Percentiles rank a stretch among this genome's conserved stretches.
These are phyloP conservation scores for Macropis europaea DNA, from an alignment of 2,888 invertebrate species.

Conservation along the genomic window DNA sequence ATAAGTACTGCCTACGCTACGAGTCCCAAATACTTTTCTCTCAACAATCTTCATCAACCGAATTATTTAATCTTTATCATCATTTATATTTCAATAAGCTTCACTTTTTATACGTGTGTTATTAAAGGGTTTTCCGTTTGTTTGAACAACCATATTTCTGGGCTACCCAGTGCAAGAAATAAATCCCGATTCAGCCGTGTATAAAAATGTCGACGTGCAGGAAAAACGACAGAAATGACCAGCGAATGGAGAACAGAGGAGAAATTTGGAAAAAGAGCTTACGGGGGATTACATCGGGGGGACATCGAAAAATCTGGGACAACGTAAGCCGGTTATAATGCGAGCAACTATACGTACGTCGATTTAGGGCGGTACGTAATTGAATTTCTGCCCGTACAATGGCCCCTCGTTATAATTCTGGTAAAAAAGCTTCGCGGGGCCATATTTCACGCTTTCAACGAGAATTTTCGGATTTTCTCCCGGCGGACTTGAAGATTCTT, in stretches of 20 bases:
- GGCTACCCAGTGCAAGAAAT: too few species aligned
- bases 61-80: too few species aligned
- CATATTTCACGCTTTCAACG: neutral
- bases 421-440: neutral
- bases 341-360: conserved; percentile 12
- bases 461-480: too few species aligned
- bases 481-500: too few species aligned
- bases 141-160: too few species aligned
- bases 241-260: neutral
- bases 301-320: neutral
- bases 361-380: conserved; percentile 6
- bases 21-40: too few species aligned
- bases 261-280: neutral
- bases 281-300: neutral
- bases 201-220: neutral
- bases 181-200: too few species aligned
- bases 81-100: too few species aligned
- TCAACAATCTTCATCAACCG: too few species aligned
- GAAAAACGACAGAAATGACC: neutral
- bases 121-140: too few species aligned
- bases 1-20: too few species aligned
- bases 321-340: conserved; percentile 1
- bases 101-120: too few species aligned
- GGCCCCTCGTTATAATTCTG: neutral
- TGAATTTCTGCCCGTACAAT: neutral